Base-by-base conservation (phyloP, 2,797 vertebrate genomes). In the Urosaurus nigricauda region DNA sequence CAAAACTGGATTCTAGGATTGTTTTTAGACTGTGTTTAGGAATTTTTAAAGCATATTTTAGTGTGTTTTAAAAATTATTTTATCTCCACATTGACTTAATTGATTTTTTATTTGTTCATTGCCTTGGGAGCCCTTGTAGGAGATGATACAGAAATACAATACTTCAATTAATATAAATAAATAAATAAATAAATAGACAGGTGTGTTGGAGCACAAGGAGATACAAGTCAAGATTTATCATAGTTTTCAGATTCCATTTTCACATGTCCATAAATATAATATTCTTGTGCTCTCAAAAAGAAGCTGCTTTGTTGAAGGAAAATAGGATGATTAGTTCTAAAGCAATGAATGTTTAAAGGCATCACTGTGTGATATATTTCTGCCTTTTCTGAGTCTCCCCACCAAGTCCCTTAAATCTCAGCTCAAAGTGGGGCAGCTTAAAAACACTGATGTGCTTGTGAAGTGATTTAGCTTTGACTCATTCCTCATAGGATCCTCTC, bases 261-360 rank as follows among this genome's bases (percentile, higher is more conserved):
- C 8, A 65, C 65, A 32, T 68, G 26, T 26, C 92, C 89, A 88
- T 53, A 40, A 60, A 70, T 93, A 92, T 87, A 91, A 78, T 75
- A 80, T 81, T 74, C 56, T 32, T 80, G 83, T 88, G 83, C 73
- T 90, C 35, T 91, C 91, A 88, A 71, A 65, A 89, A 87, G 51
- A 92, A 90, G 83, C 32, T 21, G 85, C 80, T 90, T n/a, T 88
- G 83, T 81, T 94, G 75, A 32, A 81, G 32, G 32, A 90, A 90
- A 93, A 91, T 24, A 58, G 85, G 87, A 92, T 92, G 56, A 5
- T 56, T 94, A 87, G 73, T 91, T 93, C 90, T 94, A 91, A 89
- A 56, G 65, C 53, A 89, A 80, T 89, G 89, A 89, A 88, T 92
- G 53, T 89, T 94, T 94, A 86, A 94, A 93, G 70, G 84, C 75